Conservation (phyloP, 2,113 vertebrate genomes). For the Uropsilus gracilis region DNA sequence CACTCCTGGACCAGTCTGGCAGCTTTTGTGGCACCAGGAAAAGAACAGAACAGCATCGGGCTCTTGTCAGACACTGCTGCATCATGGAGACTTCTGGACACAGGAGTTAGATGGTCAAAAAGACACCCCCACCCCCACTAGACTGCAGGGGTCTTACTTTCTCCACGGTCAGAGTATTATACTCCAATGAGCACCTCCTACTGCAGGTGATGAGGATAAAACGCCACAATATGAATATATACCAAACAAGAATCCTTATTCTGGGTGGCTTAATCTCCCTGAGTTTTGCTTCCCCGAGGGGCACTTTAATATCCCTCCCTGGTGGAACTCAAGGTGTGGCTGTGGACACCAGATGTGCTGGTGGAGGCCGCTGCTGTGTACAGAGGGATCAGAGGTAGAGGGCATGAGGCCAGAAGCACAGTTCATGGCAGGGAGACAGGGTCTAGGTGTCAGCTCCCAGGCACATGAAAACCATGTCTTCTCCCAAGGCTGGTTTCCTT, state of each 20-base stretch:
- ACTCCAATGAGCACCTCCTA: not conserved
- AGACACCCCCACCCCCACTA: too few relatives aligned
- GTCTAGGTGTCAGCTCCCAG: not conserved
- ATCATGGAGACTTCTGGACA: not conserved
- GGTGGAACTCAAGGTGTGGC: too few relatives aligned
- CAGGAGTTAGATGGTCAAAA: accelerated
- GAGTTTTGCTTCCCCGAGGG: not conserved
- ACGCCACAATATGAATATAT: not conserved
- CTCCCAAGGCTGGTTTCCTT: not conserved
- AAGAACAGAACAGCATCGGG: not conserved
- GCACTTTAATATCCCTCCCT: not conserved
- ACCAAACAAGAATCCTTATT: not conserved
- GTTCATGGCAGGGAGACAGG: accelerated
- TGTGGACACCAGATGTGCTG: not conserved
- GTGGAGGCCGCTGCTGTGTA: not conserved
- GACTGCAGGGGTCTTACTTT: not conserved
- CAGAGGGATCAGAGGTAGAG: not conserved
- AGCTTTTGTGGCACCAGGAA: not conserved
- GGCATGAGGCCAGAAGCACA: not conserved
- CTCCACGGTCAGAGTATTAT: not conserved
- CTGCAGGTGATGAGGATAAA: not conserved
- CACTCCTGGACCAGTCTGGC: not conserved
- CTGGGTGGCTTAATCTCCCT: not conserved
- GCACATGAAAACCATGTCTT: not conserved
- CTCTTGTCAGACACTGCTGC: not conserved